Evolutionary conservation across 2,797 vertebrate species (phyloP).

Genomic region (Echiichthys vipera): DNA sequence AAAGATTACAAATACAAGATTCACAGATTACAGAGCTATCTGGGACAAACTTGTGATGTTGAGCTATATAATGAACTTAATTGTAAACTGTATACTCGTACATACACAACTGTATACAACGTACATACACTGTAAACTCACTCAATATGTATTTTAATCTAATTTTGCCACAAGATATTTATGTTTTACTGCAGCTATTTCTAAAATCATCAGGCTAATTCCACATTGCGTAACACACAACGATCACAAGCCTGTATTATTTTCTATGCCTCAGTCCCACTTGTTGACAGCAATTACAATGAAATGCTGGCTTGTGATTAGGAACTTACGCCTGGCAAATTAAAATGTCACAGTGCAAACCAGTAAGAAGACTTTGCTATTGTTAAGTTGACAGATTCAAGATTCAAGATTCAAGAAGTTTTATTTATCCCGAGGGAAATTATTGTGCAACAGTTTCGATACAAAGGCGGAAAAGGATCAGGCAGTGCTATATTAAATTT

Average conservation of each 20-base stretch:
- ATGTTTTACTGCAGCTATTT: conserved; percentile 47
- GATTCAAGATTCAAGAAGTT: too few species aligned
- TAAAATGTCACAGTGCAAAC: conserved; percentile 64
- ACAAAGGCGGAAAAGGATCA: too few species aligned
- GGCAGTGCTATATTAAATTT: conserved; percentile 64
- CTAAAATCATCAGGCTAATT: conserved; percentile 32
- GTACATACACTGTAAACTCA: conserved; percentile 14
- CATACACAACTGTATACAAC: background rate
- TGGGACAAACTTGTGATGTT: conserved; percentile 2
- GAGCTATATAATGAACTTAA: conserved; percentile 4
- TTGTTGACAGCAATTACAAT: conserved; percentile 65
- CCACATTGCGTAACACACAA: conserved; percentile 38
- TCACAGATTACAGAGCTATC: conserved; percentile 11
- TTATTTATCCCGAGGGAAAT: too few species aligned
- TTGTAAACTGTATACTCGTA: background rate
- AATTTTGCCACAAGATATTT: conserved; percentile 22
- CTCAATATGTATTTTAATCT: conserved; percentile 18
- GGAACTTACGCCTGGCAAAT: conserved; percentile 56
- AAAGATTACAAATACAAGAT: conserved; percentile 24
- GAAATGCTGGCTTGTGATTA: conserved; percentile 72
- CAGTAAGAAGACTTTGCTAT: conserved; percentile 58
- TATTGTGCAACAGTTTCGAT: too few species aligned
- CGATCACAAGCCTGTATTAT: conserved; percentile 38
- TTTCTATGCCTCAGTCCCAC: conserved; percentile 30
- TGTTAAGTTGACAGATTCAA: conserved; percentile 64